Evolutionary conservation across 2,113 vertebrate species (phyloP).

Genomic region (Strix aluco): DNA sequence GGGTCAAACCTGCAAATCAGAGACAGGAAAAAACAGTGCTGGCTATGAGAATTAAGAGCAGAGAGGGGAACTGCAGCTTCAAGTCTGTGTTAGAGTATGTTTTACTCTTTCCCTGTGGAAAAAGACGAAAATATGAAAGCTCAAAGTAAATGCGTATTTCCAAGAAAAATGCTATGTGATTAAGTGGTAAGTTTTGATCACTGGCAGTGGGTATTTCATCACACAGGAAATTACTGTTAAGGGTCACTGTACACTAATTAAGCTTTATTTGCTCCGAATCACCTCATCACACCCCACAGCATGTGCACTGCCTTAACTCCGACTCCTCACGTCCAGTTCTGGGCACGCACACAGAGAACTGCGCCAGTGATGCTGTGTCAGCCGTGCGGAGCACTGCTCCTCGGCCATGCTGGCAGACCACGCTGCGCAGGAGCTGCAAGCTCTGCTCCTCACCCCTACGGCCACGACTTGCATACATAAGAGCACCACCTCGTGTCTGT

Average conservation of each 20-base stretch:
- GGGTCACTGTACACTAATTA: not conserved
- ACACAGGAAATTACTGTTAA: conserved; percentile 18
- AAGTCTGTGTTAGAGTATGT: not conserved
- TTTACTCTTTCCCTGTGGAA: not conserved
- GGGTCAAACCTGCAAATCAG: not conserved
- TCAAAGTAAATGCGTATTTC: not conserved
- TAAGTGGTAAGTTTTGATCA: conserved; percentile 13
- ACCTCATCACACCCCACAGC: not conserved
- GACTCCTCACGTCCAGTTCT: not conserved
- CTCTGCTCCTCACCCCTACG: accelerated
- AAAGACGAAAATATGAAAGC: not conserved
- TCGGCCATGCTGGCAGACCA: not conserved
- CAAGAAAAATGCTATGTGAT: conserved; percentile 15
- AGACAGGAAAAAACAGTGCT: not conserved
- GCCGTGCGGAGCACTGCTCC: not conserved
- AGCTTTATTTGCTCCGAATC: not conserved
- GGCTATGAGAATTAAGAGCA: not conserved
- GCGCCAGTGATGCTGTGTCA: not conserved
- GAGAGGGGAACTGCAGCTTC: not conserved
- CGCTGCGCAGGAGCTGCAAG: not conserved
- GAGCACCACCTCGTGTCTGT: not conserved
- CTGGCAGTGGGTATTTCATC: not conserved
- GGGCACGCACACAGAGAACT: not conserved
- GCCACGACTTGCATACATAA: accelerated
- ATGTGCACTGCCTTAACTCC: not conserved